These are phyloP conservation scores for Homalodisca vitripennis DNA, from an alignment of 1,140 invertebrate species.

Conservation along the genomic window DNA sequence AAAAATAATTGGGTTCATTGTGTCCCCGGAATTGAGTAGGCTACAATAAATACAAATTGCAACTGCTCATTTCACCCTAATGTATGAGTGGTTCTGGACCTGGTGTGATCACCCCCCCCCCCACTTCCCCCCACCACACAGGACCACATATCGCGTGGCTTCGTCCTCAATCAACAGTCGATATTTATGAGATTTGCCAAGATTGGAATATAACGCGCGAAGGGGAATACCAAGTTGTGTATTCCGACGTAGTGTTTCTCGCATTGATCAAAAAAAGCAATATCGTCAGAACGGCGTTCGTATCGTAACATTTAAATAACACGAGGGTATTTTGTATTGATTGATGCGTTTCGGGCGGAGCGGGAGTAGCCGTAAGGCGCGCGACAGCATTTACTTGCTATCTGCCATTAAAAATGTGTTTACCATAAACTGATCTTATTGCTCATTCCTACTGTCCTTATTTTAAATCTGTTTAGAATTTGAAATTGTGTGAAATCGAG, in stretches of 20 bases:
- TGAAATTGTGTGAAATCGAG: too few relatives aligned
- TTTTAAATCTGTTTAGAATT: too few relatives aligned
- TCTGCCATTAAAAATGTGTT: too few relatives aligned
- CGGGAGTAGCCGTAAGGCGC: too few relatives aligned
- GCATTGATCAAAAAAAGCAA: constrained; percentile 22
- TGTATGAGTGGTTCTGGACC: constrained; percentile 4
- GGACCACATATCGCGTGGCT: background rate
- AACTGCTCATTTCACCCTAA: constrained; percentile 19
- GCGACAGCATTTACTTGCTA: too few relatives aligned
- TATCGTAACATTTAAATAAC: background rate
- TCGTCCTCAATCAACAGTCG: constrained; percentile 1
- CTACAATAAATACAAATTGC: constrained; percentile 26
- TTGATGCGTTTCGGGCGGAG: background rate
- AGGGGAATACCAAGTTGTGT: background rate
- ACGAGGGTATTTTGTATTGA: background rate
- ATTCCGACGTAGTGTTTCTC: constrained; percentile 5
- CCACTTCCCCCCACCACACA: background rate
- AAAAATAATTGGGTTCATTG: constrained; percentile 32
- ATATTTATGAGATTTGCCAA: constrained; percentile 26
- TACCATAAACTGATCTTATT: too few relatives aligned
- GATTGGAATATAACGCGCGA: constrained; percentile 12
- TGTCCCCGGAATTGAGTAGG: constrained; percentile 25
- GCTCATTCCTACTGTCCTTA: too few relatives aligned
- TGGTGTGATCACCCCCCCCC: background rate
- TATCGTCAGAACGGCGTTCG: background rate